Evolutionary conservation across 2,797 vertebrate genomes (phyloP).

Genomic region (Brotula barbata): DNA sequence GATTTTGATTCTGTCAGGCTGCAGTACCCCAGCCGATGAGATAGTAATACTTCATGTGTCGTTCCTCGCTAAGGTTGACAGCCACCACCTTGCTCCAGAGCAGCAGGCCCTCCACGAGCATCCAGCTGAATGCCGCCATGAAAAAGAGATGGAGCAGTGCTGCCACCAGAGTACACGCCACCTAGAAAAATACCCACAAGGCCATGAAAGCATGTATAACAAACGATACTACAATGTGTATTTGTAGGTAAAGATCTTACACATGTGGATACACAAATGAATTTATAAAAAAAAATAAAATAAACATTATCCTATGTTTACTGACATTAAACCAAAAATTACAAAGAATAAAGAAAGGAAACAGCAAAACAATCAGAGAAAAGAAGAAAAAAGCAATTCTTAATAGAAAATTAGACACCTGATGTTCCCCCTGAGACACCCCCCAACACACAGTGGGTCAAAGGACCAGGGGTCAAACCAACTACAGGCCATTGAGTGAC

Average conservation of each 20-base stretch:
- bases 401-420: too few species aligned
- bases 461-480: constrained; percentile 59
- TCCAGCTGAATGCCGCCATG: constrained; percentile 85
- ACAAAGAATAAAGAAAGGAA: too few species aligned
- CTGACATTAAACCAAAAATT: too few species aligned
- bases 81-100: constrained; percentile 87
- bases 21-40: constrained; percentile 83
- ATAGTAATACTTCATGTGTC: constrained; percentile 87
- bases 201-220: background rate
- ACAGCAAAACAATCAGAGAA: too few species aligned
- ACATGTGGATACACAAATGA: too few species aligned
- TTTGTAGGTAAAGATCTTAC: too few species aligned
- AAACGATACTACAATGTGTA: background rate
- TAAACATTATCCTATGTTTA: too few species aligned
- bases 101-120: constrained; percentile 84
- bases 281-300: too few species aligned
- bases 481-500: constrained; percentile 39
- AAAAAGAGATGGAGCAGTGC: constrained; percentile 85
- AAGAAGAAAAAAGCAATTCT: too few species aligned
- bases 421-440: too few species aligned
- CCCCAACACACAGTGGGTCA: constrained; percentile 47
- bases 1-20: background rate
- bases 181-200: constrained; percentile 56
- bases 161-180: constrained; percentile 82
- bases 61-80: constrained; percentile 82